These are phyloP conservation scores for Sphaerodactylus townsendi DNA, from an alignment of 2,113 vertebrate genomes.

Conservation along the genomic window DNA sequence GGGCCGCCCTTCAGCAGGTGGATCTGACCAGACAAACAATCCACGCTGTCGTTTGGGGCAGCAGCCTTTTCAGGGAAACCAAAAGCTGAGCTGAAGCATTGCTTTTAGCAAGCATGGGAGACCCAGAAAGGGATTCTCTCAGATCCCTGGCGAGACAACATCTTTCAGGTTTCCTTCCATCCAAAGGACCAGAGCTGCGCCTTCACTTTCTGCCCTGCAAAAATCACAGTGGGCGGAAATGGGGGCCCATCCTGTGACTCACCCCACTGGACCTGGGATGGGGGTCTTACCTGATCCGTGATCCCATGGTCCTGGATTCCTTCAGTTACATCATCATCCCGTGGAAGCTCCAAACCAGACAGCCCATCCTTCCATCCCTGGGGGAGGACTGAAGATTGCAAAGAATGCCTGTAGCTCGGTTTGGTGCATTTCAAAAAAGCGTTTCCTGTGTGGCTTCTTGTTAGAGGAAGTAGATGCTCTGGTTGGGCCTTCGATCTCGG, in stretches of 20 bases:
- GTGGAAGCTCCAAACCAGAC: background rate
- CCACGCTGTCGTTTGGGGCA: background rate
- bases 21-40: background rate
- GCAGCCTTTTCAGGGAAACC: background rate
- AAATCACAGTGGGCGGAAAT: background rate
- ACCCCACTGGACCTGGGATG: background rate
- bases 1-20: too few species aligned
- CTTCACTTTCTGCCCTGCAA: background rate
- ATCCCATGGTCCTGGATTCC: slow-evolving; percentile 61
- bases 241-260: background rate
- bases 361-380: background rate
- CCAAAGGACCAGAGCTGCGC: background rate
- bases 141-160: background rate
- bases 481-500: background rate
- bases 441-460: slow-evolving; percentile 68
- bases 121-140: too few species aligned
- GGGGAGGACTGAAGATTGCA: background rate
- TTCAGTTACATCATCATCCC: background rate
- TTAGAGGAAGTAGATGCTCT: slow-evolving; percentile 63
- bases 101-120: background rate
- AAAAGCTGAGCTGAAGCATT: background rate
- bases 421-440: slow-evolving; percentile 20
- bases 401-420: background rate
- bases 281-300: slow-evolving; percentile 64
- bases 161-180: background rate